phyloP scores from a whole-genome alignment of 2,888 invertebrate genomes.

The Papilio demoleus region DNA sequence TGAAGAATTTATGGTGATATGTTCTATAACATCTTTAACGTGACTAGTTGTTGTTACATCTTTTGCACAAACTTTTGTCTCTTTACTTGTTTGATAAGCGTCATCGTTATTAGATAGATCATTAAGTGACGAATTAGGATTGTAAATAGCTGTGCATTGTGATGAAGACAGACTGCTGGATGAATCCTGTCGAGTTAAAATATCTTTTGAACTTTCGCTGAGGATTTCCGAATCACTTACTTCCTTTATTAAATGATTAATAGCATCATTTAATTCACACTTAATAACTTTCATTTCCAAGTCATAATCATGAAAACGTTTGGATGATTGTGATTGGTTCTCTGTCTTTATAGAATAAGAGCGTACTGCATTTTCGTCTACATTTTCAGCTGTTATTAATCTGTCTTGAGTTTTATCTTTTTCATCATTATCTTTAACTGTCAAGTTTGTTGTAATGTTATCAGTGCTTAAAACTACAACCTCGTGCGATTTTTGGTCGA shows the following conservation, averaged over 20 bases:
- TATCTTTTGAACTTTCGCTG: constrained; percentile 60
- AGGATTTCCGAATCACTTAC: constrained; percentile 66
- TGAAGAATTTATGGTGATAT: constrained; percentile 64
- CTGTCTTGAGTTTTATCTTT: constrained; percentile 7
- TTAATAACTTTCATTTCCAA: constrained; percentile 75
- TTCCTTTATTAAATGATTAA: constrained; percentile 77
- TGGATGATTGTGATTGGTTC: constrained; percentile 39
- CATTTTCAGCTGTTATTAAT: background rate
- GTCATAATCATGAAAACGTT: constrained; percentile 55
- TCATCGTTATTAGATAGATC: constrained; percentile 84
- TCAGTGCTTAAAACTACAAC: constrained; percentile 72
- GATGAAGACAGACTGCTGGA: constrained; percentile 86
- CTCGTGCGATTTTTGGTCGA: constrained; percentile 56
- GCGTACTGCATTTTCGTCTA: constrained; percentile 30
- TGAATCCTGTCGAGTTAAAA: constrained; percentile 82
- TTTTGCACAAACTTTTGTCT: constrained; percentile 47
- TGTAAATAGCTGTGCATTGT: constrained; percentile 88
- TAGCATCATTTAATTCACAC: constrained; percentile 76
- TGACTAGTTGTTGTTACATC: constrained; percentile 56
- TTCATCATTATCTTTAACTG: constrained; percentile 67
- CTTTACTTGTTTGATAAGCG: constrained; percentile 52
- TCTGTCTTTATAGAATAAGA: background rate
- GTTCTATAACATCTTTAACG: constrained; percentile 76
- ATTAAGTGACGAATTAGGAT: constrained; percentile 84
- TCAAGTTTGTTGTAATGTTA: constrained; percentile 69